phyloP scores from a whole-genome alignment of 2,113 vertebrate genomes.

The Cricetomys ansorgei region DNA sequence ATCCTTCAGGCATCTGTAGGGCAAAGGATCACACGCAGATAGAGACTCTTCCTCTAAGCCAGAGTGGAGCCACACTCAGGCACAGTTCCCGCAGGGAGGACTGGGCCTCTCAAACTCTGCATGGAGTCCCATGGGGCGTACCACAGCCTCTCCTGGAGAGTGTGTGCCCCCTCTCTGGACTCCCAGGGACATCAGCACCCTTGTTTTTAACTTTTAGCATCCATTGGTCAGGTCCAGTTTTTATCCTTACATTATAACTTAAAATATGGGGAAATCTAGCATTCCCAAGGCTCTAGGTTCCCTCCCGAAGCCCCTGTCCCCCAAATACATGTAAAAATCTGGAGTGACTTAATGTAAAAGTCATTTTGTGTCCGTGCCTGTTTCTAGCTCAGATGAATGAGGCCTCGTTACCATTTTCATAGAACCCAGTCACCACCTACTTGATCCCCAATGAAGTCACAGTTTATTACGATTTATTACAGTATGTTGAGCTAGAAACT shows the following conservation, averaged over 20 bases:
- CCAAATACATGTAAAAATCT: not conserved
- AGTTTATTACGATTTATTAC: slow-evolving; percentile 50
- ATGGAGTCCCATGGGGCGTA: not conserved
- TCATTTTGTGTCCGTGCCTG: slow-evolving; percentile 65
- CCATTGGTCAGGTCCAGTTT: too few species aligned
- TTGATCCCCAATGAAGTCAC: slow-evolving; percentile 65
- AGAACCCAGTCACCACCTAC: not conserved
- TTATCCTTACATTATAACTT: not conserved
- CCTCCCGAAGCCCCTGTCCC: not conserved
- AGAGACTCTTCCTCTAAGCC: not conserved
- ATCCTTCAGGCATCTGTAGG: not conserved
- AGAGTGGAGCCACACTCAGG: fast-evolving
- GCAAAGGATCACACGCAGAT: not conserved
- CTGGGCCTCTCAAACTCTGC: fast-evolving
- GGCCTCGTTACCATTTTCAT: slow-evolving; percentile 43
- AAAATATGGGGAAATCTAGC: not conserved
- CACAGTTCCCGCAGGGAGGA: not conserved
- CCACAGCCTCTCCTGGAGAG: not conserved
- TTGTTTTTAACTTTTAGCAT: not conserved
- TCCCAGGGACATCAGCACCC: not conserved
- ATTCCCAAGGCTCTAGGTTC: not conserved
- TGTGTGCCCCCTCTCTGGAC: fast-evolving
- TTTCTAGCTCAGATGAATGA: slow-evolving; percentile 67
- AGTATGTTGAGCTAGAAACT: slow-evolving; percentile 55
- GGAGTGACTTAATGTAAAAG: slow-evolving; percentile 67